A percentile compares a stretch with the other conserved stretches of the same genome.
phyloP scores from a whole-genome alignment of 2,888 invertebrate species.

The Tridacna crocea region DNA sequence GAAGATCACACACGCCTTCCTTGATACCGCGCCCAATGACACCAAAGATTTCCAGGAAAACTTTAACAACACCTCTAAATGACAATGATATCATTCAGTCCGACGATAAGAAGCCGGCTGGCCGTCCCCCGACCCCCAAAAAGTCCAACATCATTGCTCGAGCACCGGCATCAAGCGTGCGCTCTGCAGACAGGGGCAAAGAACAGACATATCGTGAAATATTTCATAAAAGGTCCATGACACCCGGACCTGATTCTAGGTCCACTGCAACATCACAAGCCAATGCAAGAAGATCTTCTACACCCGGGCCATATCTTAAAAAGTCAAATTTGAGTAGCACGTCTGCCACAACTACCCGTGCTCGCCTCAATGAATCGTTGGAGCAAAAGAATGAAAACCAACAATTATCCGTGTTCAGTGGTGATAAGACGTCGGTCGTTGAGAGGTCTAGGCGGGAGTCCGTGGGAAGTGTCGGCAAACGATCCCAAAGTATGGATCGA shows the following conservation, averaged over 20 bases:
- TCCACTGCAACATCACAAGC: conserved; percentile 13
- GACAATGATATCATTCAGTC: conserved; percentile 1
- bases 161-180: conserved; percentile 40
- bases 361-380: conserved; percentile 46
- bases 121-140: conserved; percentile 65
- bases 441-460: conserved; percentile 29
- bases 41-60: conserved; percentile 59
- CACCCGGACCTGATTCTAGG: conserved; percentile 66
- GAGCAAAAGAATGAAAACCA: conserved; percentile 32
- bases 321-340: conserved; percentile 43
- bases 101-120: conserved; percentile 29
- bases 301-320: conserved; percentile 63
- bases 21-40: conserved; percentile 65
- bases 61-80: conserved; percentile 37
- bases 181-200: conserved; percentile 45
- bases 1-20: conserved; percentile 65
- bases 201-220: conserved; percentile 70
- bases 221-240: conserved; percentile 70
- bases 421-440: conserved; percentile 12
- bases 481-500: conserved; percentile 50
- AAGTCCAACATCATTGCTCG: conserved; percentile 66
- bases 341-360: conserved; percentile 47
- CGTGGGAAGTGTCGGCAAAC: conserved; percentile 27
- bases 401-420: conserved; percentile 53
- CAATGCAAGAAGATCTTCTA: conserved; percentile 55